Conservation (phyloP, 2,113 vertebrate species). For the Coptodon bakossiorum region DNA sequence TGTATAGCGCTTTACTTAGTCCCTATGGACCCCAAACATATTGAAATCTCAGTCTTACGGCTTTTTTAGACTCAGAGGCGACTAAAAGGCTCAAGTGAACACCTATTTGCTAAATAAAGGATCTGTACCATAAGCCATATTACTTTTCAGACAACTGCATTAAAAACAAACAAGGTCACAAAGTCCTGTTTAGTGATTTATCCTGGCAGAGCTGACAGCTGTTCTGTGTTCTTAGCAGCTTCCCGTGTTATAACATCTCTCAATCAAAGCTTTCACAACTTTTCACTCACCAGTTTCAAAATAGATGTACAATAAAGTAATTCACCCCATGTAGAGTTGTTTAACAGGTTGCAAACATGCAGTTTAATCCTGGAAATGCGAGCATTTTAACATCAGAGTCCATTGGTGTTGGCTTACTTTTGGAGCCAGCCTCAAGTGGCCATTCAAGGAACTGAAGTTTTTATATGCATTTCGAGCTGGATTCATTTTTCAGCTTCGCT, state of each 20-base stretch:
- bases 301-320: fast-evolving
- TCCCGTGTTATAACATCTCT: neutral
- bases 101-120: neutral
- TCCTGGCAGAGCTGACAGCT: neutral
- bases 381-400: neutral
- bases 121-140: neutral
- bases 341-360: neutral
- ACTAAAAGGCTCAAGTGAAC: neutral
- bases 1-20: neutral
- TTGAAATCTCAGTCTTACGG: neutral
- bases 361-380: neutral
- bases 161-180: neutral
- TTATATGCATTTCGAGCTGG: neutral
- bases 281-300: neutral
- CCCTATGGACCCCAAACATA: no score
- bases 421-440: neutral
- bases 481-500: neutral
- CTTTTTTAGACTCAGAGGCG: neutral
- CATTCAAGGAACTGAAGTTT: fast-evolving
- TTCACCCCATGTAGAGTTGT: neutral
- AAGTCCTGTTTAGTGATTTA: neutral
- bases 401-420: neutral
- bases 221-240: neutral
- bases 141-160: neutral
- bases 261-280: neutral